Base-by-base conservation (phyloP, 2,113 vertebrate species). In the Smithornis capensis region DNA sequence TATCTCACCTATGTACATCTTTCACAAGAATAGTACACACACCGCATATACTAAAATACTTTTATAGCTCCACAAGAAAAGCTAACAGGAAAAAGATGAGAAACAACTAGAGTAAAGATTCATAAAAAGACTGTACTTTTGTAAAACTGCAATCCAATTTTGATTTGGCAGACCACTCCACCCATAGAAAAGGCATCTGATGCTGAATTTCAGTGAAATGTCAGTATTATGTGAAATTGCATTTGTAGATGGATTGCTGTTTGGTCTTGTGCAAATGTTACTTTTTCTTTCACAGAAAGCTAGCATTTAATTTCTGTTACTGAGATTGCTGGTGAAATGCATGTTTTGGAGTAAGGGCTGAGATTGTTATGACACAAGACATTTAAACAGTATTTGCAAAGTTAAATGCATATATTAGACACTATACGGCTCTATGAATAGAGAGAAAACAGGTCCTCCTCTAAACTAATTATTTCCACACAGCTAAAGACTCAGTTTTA, bases 101-200 rank as follows among this genome's bases (percentile, higher is more conserved):
- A 83, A 90, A 83, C 17, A 83, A 68, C 86, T 47, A 63, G 29
- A 31, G 19, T 25, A 24, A 92, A 84, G 38, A 75, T 49, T 86
- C 38, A 25, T 14, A 77, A 77, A 67, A 90, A 78, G 64, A 55
- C 75, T 53, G 75, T 45, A 63, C 59, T 90, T 89, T 68, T 87
- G 68, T 79, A 90, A 62, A 95, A 77, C 42, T 45, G 55, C 92
- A 83, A 75, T 81, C 94, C 60, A 71, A 47, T 89, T 94, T 63
- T 90, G 65, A 83, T 89, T 92, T 90, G 86, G 91, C 89, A 93
- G 68, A 89, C 56, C 4, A 1, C 27, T 85, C 87, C 77, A 95
- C 37, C 53, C 12, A 0, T 81, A 68, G 88, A 84, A 69, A 78
- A 24, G 44, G 73, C 86, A 91, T 81, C 80, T 68, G 89, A 96